These are phyloP conservation scores for Drosophila acutilabella DNA, from an alignment of 2,888 invertebrate genomes.

Conservation along the genomic window DNA sequence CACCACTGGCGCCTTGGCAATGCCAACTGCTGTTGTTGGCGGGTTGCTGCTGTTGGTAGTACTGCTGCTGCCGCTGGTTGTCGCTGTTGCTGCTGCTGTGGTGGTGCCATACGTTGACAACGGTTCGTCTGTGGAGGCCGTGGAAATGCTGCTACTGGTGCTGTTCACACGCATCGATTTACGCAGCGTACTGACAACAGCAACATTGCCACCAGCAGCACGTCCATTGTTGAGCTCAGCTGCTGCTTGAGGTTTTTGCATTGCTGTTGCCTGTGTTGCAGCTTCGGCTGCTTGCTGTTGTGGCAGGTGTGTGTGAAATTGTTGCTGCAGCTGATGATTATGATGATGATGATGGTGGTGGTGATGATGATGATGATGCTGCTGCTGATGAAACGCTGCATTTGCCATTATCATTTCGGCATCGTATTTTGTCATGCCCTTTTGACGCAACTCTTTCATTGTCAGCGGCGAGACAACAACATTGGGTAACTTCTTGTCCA, in stretches of 20 bases:
- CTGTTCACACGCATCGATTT: conserved; percentile 84
- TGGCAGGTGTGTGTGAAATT: conserved; percentile 55
- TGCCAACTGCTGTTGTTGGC: conserved; percentile 11
- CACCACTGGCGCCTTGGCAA: conserved; percentile 63
- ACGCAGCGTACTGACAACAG: conserved; percentile 65
- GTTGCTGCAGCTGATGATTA: conserved; percentile 46
- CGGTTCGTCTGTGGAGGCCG: conserved; percentile 82
- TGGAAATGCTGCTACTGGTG: conserved; percentile 84
- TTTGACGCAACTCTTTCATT: conserved; percentile 93
- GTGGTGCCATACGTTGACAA: conserved; percentile 60
- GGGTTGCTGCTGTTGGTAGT: conserved; percentile 5
- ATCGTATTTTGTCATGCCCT: conserved; percentile 95
- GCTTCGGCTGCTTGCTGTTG: conserved; percentile 57
- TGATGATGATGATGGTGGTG: conserved; percentile 57
- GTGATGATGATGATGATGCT: conserved; percentile 60
- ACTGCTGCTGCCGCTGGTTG: conserved; percentile 10
- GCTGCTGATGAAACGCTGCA: conserved; percentile 79
- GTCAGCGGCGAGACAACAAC: conserved; percentile 86
- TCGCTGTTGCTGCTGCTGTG: conserved; percentile 6
- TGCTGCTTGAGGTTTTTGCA: conserved; percentile 53
- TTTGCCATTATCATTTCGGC: conserved; percentile 93
- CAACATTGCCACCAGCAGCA: conserved; percentile 10
- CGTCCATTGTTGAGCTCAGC: conserved; percentile 50
- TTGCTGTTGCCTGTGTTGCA: conserved; percentile 62
- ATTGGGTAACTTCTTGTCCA: conserved; percentile 71